Evolutionary conservation across 2,797 vertebrate species (phyloP).

Genomic region (Enteromius thamalakanensis): DNA sequence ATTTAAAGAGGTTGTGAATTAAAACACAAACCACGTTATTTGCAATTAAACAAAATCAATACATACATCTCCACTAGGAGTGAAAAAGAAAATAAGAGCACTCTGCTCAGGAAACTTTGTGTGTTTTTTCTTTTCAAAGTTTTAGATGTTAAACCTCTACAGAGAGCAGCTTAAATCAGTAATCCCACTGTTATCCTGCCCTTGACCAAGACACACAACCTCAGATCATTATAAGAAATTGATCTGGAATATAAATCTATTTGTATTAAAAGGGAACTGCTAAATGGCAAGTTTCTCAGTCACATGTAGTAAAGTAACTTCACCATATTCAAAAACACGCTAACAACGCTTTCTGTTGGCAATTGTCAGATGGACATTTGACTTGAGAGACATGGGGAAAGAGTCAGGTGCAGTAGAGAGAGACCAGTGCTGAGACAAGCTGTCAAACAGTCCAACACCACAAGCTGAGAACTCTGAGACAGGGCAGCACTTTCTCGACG

Average conservation of each 20-base stretch:
- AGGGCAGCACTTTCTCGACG: slow-evolving; percentile 4
- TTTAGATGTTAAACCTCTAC: neutral
- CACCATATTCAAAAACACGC: slow-evolving; percentile 24
- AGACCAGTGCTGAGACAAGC: slow-evolving; percentile 71
- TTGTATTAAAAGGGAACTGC: neutral
- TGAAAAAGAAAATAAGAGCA: slow-evolving; percentile 4
- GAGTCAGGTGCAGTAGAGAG: slow-evolving; percentile 73
- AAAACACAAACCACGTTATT: slow-evolving; percentile 24
- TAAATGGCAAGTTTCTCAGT: neutral
- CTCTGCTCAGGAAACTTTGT: neutral
- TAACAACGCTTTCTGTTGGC: neutral
- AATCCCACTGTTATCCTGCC: slow-evolving; percentile 8
- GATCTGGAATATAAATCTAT: neutral
- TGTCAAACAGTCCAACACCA: slow-evolving; percentile 64
- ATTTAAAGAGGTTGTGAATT: slow-evolving; percentile 24
- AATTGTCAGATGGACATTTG: slow-evolving; percentile 17
- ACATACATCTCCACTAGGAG: slow-evolving; percentile 12
- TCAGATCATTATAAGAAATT: slow-evolving; percentile 13
- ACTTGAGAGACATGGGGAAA: slow-evolving; percentile 48
- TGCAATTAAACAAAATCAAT: slow-evolving; percentile 38
- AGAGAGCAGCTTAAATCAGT: slow-evolving; percentile 12
- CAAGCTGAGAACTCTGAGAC: slow-evolving; percentile 42
- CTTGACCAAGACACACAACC: neutral
- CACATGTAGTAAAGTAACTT: neutral
- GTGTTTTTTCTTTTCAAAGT: neutral